Conservation (phyloP, 2,888 invertebrate genomes). For the Eupithecia subumbrata region DNA sequence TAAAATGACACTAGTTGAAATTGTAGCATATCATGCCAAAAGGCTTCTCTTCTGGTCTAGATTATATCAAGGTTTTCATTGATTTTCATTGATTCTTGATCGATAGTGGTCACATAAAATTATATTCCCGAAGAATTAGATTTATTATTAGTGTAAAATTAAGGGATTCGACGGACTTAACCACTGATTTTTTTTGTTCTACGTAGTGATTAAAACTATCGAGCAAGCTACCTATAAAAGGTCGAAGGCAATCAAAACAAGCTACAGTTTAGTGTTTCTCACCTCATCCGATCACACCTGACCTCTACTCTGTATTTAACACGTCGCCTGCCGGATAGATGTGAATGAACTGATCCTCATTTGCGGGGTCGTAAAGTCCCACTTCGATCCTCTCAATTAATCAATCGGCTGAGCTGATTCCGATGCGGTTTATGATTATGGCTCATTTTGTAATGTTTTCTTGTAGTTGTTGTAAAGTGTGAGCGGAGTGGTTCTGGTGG, state of each 20-base stretch:
- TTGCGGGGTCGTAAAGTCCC: conserved; percentile 20
- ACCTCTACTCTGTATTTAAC: background rate
- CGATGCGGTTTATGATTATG: conserved; percentile 30
- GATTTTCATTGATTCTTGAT: too few species aligned
- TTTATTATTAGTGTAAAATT: too few species aligned
- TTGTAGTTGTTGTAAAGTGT: conserved; percentile 27
- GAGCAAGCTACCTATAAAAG: background rate
- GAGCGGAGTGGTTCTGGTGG: background rate
- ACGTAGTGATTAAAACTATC: background rate
- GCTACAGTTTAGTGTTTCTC: background rate
- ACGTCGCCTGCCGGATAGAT: conserved; percentile 2
- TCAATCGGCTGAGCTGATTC: conserved; percentile 28
- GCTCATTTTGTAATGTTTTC: conserved; percentile 24
- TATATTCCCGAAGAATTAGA: too few species aligned
- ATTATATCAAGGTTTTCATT: too few species aligned
- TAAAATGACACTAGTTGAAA: too few species aligned
- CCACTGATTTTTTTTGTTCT: too few species aligned
- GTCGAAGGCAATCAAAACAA: background rate
- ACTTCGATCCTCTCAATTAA: conserved; percentile 16
- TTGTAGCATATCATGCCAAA: too few species aligned
- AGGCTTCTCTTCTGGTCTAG: too few species aligned
- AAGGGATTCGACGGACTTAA: too few species aligned
- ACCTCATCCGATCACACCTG: background rate
- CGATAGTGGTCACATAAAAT: too few species aligned
- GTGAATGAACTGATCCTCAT: conserved; percentile 25